Evolutionary conservation across 2,113 vertebrate genomes (phyloP).

Genomic region (Odocoileus virginianus): DNA sequence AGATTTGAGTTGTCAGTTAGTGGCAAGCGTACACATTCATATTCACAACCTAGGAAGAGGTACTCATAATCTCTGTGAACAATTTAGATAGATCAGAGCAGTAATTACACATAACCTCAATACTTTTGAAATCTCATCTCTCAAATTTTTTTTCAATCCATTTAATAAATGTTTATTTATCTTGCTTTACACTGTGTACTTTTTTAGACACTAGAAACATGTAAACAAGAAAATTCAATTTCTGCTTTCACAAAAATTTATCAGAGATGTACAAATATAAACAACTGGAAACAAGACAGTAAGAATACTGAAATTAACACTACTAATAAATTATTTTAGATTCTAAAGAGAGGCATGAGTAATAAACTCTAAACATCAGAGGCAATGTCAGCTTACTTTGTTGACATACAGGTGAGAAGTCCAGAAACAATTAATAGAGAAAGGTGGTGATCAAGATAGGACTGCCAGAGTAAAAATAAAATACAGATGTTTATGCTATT

Average conservation of each 20-base stretch:
- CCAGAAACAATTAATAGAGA: neutral
- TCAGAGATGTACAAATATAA: neutral
- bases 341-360: neutral
- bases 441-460: neutral
- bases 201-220: neutral
- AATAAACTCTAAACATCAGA: neutral
- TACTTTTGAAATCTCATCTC: neutral
- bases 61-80: neutral
- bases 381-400: neutral
- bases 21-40: neutral
- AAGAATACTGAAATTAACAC: neutral
- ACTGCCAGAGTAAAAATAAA: neutral
- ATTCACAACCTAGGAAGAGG: neutral
- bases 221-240: neutral
- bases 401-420: neutral
- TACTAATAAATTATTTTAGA: neutral
- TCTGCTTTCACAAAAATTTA: neutral
- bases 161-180: neutral
- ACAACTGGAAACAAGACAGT: neutral
- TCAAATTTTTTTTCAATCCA: neutral
- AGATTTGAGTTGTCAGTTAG: neutral
- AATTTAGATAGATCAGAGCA: neutral
- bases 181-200: neutral
- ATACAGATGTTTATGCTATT: neutral
- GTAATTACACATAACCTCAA: neutral